Evolutionary conservation across 2,888 invertebrate genomes (phyloP), one percentile per base, ranked within the genome.

Genomic region (Cerastoderma edule): DNA sequence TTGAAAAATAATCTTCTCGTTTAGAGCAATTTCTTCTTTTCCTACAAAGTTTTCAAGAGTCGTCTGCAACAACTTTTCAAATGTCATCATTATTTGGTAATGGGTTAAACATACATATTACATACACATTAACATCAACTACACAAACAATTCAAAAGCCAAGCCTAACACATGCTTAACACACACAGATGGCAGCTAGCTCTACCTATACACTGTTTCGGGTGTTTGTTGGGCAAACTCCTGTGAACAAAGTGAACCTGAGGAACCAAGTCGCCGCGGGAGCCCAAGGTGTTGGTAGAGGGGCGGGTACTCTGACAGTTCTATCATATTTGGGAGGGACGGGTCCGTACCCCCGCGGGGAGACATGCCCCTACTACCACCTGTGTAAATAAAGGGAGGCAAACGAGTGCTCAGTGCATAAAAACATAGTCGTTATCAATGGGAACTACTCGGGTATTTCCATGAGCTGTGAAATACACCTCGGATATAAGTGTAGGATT

Each of bases 121-220:
- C n/a, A n/a, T n/a, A n/a, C n/a, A n/a, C n/a, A n/a, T n/a, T n/a
- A n/a, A n/a, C n/a, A n/a, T n/a, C n/a, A n/a, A n/a, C n/a, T n/a
- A n/a, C n/a, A n/a, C n/a, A n/a, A 28, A 16, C 33, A 67, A 67
- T 27, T 53, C 56, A 46, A 46, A n/a, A 46, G n/a, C 1, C 2
- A n/a, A 46, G 46, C n/a, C 5, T 46, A 16, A 50, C 50, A 50
- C 24, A 50, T n/a, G 10, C 24, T 39, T 39, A 39, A 13, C 35
- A 22, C 39, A 60, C 24, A 6, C 35, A 60, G 24, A 39, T 24
- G 30, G 60, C 22, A 24, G 66, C 81, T 86, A 86, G 86, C 84
- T 87, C 87, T 87, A 87, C 87, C 87, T 87, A 87, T 87, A 87
- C 65, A 87, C 80, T 66, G 70, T 85, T 82, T 87, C 86, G 72